Conservation (phyloP, 2,113 vertebrate species). For the Equus quagga region DNA sequence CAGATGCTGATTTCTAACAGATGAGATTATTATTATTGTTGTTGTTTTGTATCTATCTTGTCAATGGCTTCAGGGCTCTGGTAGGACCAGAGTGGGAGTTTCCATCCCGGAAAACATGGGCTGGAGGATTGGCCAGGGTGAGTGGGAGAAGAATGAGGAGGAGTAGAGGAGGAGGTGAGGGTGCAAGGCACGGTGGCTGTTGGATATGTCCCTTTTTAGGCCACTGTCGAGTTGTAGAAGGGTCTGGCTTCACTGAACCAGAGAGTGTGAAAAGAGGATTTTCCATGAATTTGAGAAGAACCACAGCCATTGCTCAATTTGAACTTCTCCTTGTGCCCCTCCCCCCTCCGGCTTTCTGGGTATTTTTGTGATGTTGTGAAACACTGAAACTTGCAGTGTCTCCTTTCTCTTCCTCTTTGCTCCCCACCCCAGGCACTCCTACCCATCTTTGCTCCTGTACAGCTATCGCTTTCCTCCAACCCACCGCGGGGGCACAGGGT, state of each 20-base stretch:
- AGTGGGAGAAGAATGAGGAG: not conserved
- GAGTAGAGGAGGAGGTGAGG: not conserved
- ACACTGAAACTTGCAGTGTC: slow-evolving; percentile 61
- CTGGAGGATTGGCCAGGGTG: not conserved
- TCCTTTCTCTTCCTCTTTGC: slow-evolving; percentile 79
- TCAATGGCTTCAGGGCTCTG: not conserved
- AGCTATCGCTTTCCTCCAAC: slow-evolving; percentile 70
- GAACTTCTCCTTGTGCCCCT: slow-evolving; percentile 65
- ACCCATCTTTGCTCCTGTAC: slow-evolving; percentile 52
- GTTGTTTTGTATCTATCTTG: not conserved
- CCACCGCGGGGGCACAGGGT: slow-evolving; percentile 62
- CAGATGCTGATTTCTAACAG: not conserved
- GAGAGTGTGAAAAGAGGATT: not conserved
- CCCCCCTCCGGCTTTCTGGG: slow-evolving; percentile 13
- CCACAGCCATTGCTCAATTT: slow-evolving; percentile 75
- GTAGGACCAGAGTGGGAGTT: not conserved
- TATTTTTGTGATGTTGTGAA: slow-evolving; percentile 83
- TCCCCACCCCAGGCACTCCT: not conserved
- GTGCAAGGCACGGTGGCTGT: accelerated
- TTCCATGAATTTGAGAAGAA: slow-evolving; percentile 77
- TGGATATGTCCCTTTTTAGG: not conserved
- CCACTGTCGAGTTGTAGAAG: not conserved
- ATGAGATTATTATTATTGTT: not conserved
- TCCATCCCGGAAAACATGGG: not conserved
- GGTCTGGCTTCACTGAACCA: not conserved